Evolutionary conservation across 2,888 invertebrate species (phyloP).

Genomic region (Calameuta pallipes): DNA sequence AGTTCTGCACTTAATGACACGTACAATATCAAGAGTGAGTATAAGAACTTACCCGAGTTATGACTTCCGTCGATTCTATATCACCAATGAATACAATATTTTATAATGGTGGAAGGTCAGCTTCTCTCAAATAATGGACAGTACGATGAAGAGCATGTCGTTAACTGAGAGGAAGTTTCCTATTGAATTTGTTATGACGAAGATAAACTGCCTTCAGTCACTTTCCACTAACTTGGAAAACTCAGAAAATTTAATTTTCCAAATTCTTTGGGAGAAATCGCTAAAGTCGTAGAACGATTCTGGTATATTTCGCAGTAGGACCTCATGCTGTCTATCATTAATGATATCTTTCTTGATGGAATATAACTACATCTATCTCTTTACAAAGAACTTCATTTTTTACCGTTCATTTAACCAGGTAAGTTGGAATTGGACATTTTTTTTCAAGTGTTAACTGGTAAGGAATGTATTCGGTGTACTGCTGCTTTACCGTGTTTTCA

Average conservation of each 20-base stretch:
- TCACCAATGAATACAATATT: not conserved
- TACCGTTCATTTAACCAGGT: not conserved
- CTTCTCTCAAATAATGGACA: not conserved
- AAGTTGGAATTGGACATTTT: not conserved
- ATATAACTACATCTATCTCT: not conserved
- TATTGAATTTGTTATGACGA: not conserved
- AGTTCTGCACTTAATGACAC: not conserved
- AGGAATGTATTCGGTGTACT: not conserved
- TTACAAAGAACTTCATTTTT: not conserved
- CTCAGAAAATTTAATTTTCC: not conserved
- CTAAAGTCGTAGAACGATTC: not conserved
- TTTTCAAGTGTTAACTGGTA: not conserved
- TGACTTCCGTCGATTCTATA: slow-evolving; percentile 2
- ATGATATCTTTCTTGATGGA: not conserved
- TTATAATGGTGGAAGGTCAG: not conserved
- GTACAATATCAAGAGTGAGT: not conserved
- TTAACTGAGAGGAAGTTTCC: not conserved
- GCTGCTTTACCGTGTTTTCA: not conserved
- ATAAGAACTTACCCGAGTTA: slow-evolving; percentile 1
- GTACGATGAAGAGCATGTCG: not conserved
- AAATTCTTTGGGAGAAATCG: not conserved
- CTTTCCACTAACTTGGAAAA: not conserved
- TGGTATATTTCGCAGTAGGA: not conserved
- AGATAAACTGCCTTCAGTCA: not conserved
- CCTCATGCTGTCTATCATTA: not conserved